Base-by-base conservation (phyloP, 2,888 invertebrate genomes). In the Pollenia labialis region DNA sequence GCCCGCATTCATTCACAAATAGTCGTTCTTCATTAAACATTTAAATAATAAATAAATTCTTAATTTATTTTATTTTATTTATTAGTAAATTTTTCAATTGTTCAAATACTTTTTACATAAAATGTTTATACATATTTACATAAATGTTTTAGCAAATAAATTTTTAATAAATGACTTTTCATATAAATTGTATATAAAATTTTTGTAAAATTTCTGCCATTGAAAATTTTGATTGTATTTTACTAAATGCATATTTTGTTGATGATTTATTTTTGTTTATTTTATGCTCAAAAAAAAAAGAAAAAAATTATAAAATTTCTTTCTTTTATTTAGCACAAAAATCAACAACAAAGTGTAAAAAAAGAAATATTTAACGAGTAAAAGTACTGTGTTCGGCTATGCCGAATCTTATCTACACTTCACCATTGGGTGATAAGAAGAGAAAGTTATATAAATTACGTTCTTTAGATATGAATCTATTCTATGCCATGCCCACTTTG, bases 91-190 rank as follows among this genome's bases (percentile, higher is more conserved):
- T 54, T 69, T 69, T 42, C n/a, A 42, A 18, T 52, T 54, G 52
- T 54, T 42, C 2, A n/a, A 52, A 42, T 11, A 40, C 16, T 16
- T 68, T 68, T 48, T n/a, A 18, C 40, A 9, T 11, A 50, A 69
- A 40, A 40, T 40, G 2, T 40, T 16, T 16, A 40, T 69, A 69
- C 40, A 16, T 69, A 69, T 16, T 16, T 69, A 69, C 40, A 16
- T 69, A 69, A 52, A 69, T 40, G n/a, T 52, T 52, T 69, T 12
- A 69, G 52, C 40, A 69, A 52, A 69, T 69, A 69, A 40, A 52
- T 52, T 68, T 68, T 68, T 40, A 52, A 68, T 40, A 32, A 68
- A 68, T 68, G 50, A 52, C n/a, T 42, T 69, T 69, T 69, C 52
- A 54, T 69, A 42, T 16, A 62, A 40, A 62, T 62, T 62, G 40